Percentiles rank a stretch among this genome's conserved stretches.
These are phyloP conservation scores for Caracal caracal DNA, from an alignment of 2,113 vertebrate genomes.

Conservation along the genomic window DNA sequence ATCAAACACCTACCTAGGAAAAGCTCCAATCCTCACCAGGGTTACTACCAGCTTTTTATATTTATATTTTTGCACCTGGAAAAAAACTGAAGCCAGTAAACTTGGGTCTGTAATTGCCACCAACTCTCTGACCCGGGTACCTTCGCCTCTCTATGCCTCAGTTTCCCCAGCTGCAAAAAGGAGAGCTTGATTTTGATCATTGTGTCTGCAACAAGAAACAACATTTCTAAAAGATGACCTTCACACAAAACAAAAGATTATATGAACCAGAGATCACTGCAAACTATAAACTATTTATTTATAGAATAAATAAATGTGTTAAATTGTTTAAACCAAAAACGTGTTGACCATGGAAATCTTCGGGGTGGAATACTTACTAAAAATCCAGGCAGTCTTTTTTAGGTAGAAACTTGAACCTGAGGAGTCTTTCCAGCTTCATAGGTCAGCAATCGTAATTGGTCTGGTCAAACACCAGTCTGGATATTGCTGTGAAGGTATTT, in stretches of 20 bases:
- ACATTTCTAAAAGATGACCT: not conserved
- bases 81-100: not conserved
- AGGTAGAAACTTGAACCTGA: not conserved
- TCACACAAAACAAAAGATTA: not conserved
- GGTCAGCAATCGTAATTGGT: not conserved
- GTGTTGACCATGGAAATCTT: not conserved
- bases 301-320: not conserved
- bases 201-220: not conserved
- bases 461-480: not conserved
- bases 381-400: not conserved
- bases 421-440: not conserved
- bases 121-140: not conserved
- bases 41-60: not conserved
- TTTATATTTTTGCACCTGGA: slow-evolving; percentile 26
- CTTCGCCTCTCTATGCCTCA: not conserved
- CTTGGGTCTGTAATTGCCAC: not conserved
- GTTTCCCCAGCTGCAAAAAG: slow-evolving; percentile 2
- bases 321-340: not conserved
- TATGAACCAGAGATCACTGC: not conserved
- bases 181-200: not conserved
- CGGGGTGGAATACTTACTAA: not conserved
- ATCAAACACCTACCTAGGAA: not conserved
- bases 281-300: not conserved
- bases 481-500: not conserved
- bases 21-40: not conserved